phyloP scores from a whole-genome alignment of 92 coral and sea anemone species.

The Palythoa grandiflora region DNA sequence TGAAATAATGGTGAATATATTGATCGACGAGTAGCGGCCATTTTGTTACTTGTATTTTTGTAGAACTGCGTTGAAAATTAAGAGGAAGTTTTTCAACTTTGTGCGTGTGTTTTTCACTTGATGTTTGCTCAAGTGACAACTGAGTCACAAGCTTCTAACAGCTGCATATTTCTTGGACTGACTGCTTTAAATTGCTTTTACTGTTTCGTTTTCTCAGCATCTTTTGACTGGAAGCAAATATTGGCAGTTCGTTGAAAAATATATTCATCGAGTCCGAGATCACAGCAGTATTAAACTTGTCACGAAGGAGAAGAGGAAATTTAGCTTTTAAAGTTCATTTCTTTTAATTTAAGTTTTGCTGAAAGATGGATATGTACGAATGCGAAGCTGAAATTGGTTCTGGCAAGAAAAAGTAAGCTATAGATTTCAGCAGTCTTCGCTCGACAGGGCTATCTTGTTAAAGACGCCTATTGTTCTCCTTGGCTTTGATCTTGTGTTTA shows the following conservation, averaged over 20 bases:
- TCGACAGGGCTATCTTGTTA: no score
- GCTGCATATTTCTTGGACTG: neutral
- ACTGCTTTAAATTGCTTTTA: neutral
- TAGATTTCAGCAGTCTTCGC: neutral
- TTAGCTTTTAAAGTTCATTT: no score
- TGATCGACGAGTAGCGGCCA: constrained; percentile 21
- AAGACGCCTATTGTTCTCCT: no score
- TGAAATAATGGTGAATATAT: neutral
- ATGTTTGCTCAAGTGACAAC: neutral
- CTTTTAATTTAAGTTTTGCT: neutral
- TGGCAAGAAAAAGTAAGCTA: neutral
- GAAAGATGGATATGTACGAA: neutral
- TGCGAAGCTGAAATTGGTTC: neutral
- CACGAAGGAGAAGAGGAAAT: no score
- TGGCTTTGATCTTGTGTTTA: no score
- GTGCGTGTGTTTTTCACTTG: neutral
- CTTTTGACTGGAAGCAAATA: no score
- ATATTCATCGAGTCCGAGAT: no score
- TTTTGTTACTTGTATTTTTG: constrained; percentile 5
- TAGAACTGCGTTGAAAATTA: constrained; percentile 3
- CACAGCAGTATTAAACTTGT: no score
- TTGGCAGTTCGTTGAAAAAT: no score
- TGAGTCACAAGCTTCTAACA: neutral
- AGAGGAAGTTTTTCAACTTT: neutral
- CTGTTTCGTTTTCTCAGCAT: no score